A percentile compares a stretch with the other conserved stretches of the same genome.
Evolutionary conservation across 2,113 vertebrate genomes (phyloP).

Genomic region (Bubo scandiacus): DNA sequence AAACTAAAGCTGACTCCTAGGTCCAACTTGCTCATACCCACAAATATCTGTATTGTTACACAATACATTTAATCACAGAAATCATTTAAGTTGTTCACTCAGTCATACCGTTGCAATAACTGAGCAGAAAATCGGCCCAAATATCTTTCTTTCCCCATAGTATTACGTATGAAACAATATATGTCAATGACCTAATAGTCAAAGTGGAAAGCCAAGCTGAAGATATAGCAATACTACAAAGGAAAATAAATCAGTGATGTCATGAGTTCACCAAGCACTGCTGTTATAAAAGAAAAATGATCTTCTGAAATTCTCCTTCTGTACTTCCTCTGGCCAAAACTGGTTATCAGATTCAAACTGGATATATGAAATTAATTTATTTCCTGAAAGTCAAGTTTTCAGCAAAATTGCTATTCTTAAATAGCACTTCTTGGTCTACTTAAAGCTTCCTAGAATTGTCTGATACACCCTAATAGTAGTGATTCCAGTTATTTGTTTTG

Average conservation of each 20-base stretch:
- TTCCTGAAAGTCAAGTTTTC: background rate
- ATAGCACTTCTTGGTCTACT: background rate
- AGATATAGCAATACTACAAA: background rate
- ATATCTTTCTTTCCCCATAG: background rate
- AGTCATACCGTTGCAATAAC: background rate
- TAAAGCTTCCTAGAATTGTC: background rate
- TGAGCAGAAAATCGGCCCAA: background rate
- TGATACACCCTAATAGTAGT: background rate
- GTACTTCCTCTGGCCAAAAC: background rate
- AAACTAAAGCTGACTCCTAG: background rate
- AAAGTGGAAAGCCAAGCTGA: background rate
- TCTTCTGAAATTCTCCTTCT: background rate
- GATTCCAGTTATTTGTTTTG: background rate
- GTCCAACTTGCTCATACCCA: background rate
- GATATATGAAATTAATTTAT: background rate
- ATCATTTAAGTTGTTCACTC: background rate
- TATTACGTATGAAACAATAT: conserved; percentile 17
- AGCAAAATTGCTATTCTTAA: background rate
- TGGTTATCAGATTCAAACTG: background rate
- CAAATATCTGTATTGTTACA: background rate
- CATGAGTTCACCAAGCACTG: background rate
- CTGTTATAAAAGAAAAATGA: background rate
- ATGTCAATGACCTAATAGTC: background rate
- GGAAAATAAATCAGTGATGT: conserved; percentile 14
- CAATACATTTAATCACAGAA: background rate